Evolutionary conservation across 2,888 invertebrate genomes (phyloP), one percentile per base, ranked within the genome.

Genomic region (Graphium colonna): DNA sequence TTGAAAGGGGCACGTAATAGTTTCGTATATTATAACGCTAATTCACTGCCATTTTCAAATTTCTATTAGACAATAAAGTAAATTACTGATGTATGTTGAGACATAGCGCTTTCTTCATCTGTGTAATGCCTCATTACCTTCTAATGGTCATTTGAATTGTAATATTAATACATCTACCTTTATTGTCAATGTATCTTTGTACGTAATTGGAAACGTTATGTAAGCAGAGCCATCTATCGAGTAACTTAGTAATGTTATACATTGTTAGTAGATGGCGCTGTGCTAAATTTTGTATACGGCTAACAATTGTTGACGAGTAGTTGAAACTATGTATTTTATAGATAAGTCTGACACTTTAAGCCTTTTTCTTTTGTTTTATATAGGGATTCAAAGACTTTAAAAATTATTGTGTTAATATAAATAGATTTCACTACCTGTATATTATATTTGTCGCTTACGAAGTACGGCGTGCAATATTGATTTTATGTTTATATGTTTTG

Each of bases 401-500:
- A 52, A 52, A 47, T 21, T 21, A 13, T 36, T 45, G 43, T 48
- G 38, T 40, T 45, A 54, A 44, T 44, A 28, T 42, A 13, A 17
- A 42, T 47, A 36, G 17, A 26, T 40, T 52, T 42, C 43, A 44
- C 33, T 39, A 43, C 12, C 10, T 53, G 60, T 62, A 45, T 47
- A 45, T 47, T 52, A 52, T 57, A 42, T 55, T 63, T 63, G 57
- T 65, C 61, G 61, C 67, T 59, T 55, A 61, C 43, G 17, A 47
- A 47, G 62, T 63, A 55, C 65, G 65, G 60, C 65, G 67, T 67
- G 66, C 67, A 64, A 67, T 64, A 63, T 57, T 59, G 56, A 61
- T 61, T 65, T 60, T 67, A 62, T 58, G 61, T 65, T 44, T 43
- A 70, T 10, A 10, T 66, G 59, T 57, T 62, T 57, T 58, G 55